These are phyloP conservation scores for Anas capensis DNA, from an alignment of 2,797 vertebrate species.

Conservation along the genomic window DNA sequence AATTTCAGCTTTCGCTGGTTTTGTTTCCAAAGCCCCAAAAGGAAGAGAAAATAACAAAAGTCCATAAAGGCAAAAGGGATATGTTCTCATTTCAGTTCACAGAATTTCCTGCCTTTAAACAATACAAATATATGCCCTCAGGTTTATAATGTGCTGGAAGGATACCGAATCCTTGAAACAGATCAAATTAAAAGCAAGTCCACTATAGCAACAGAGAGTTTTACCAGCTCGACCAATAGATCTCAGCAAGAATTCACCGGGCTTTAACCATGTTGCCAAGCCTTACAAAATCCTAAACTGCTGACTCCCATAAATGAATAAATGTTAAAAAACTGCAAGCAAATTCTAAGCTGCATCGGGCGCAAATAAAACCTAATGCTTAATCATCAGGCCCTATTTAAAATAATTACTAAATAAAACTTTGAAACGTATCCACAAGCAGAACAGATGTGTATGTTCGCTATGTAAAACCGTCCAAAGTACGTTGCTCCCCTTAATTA, in stretches of 20 bases:
- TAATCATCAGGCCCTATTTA: background rate
- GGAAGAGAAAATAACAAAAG: conserved; percentile 69
- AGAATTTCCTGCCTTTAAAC: conserved; percentile 71
- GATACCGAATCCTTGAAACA: conserved; percentile 49
- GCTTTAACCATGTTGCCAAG: background rate
- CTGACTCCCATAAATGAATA: background rate
- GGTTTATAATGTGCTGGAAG: conserved; percentile 48
- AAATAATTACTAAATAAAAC: background rate
- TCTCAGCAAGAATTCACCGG: conserved; percentile 39
- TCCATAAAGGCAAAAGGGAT: conserved; percentile 56
- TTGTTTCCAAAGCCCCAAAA: conserved; percentile 70
- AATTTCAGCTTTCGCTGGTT: conserved; percentile 59
- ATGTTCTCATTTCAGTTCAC: conserved; percentile 68
- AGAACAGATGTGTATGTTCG: accelerated
- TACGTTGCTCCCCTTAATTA: background rate
- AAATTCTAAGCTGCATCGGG: background rate
- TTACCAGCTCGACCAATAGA: background rate
- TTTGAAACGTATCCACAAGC: background rate
- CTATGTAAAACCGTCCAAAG: background rate
- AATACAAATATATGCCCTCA: conserved; percentile 42
- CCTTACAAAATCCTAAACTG: conserved; percentile 24
- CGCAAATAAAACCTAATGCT: background rate
- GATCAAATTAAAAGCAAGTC: conserved; percentile 52
- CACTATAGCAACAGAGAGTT: conserved; percentile 22
- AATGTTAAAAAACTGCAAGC: background rate